These are phyloP conservation scores for Pteronura brasiliensis DNA, from an alignment of 2,113 vertebrate species.

Conservation along the genomic window DNA sequence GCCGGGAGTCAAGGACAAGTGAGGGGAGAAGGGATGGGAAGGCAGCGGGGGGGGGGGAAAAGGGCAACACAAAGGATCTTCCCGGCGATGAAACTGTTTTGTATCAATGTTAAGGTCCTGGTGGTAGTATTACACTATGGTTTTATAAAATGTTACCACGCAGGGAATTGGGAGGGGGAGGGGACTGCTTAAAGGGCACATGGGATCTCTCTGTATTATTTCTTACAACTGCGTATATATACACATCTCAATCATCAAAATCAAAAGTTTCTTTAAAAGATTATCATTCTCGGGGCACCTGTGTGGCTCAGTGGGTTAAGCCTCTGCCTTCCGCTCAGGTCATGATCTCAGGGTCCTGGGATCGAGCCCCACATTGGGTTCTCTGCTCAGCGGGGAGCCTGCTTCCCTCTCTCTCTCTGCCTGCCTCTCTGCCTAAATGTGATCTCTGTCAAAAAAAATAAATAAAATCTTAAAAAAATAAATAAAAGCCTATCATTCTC, in stretches of 20 bases:
- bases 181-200: neutral
- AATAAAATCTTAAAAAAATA: too few species aligned
- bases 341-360: too few species aligned
- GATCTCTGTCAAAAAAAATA: too few species aligned
- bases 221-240: neutral
- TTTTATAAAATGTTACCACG: neutral
- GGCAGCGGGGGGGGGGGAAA: too few species aligned
- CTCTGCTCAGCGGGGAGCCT: rapidly evolving
- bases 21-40: neutral
- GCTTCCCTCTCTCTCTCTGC: too few species aligned
- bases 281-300: too few species aligned
- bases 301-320: too few species aligned
- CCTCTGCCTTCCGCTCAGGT: too few species aligned
- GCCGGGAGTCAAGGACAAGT: neutral
- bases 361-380: too few species aligned
- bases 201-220: neutral
- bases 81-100: neutral
- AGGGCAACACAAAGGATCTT: neutral
- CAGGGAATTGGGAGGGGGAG: too few species aligned
- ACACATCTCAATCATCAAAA: neutral
- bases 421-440: too few species aligned
- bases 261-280: neutral
- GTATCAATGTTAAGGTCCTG: neutral
- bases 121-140: rapidly evolving
- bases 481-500: neutral